Evolutionary conservation across 2,888 invertebrate species (phyloP).

Genomic region (Zygaena filipendulae): DNA sequence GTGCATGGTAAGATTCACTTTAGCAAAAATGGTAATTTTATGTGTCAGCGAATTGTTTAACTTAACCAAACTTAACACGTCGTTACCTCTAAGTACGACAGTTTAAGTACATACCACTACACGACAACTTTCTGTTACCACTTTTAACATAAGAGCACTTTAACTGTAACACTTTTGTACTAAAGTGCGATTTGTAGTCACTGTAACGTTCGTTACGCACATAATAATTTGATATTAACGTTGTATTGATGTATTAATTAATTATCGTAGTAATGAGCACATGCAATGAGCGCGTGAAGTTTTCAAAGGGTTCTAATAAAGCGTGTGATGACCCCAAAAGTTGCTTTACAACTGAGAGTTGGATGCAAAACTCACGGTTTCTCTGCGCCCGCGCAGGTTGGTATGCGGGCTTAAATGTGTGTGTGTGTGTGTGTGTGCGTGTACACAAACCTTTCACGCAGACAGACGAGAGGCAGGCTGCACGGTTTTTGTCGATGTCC

Average conservation of each 20-base stretch:
- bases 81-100: slow-evolving; percentile 18
- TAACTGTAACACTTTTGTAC: too few species aligned
- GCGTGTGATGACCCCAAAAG: slow-evolving; percentile 64
- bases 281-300: too few species aligned
- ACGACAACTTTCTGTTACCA: slow-evolving; percentile 7
- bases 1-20: too few species aligned
- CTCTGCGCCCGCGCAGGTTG: slow-evolving; percentile 51
- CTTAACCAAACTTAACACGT: slow-evolving; percentile 25
- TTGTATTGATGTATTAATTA: too few species aligned
- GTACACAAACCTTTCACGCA: slow-evolving; percentile 25
- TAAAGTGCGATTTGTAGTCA: too few species aligned
- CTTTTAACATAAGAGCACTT: too few species aligned
- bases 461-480: slow-evolving; percentile 33
- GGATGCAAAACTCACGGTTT: slow-evolving; percentile 57
- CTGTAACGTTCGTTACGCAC: too few species aligned
- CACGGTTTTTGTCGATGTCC: slow-evolving; percentile 68
- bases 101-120: slow-evolving; percentile 11
- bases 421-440: slow-evolving; percentile 33
- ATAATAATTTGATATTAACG: too few species aligned
- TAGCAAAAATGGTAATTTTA: slow-evolving; percentile 21
- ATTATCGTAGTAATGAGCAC: too few species aligned
- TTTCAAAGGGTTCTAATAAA: slow-evolving; percentile 33
- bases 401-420: slow-evolving; percentile 44
- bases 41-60: too few species aligned
- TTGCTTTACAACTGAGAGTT: slow-evolving; percentile 53